These are phyloP conservation scores for Prosopocoilus inquinatus DNA, from an alignment of 2,888 invertebrate species.

Conservation along the genomic window DNA sequence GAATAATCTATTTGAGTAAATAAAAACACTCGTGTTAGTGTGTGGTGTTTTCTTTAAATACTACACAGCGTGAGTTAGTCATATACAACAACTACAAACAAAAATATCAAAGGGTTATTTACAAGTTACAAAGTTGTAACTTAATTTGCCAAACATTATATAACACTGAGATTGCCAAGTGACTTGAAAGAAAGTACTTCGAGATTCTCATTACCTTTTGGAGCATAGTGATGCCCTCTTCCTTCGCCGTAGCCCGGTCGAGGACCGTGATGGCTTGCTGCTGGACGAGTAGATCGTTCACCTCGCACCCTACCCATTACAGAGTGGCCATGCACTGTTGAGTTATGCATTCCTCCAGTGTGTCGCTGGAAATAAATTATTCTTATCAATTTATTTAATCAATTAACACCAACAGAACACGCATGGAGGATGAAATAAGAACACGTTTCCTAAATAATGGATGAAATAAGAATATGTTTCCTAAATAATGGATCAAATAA, in stretches of 20 bases:
- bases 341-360: slow-evolving; percentile 14
- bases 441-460: too few relatives aligned
- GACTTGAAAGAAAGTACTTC: background rate
- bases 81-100: background rate
- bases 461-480: too few relatives aligned
- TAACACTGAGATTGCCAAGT: background rate
- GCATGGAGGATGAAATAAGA: background rate
- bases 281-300: slow-evolving; percentile 45
- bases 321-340: slow-evolving; percentile 14
- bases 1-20: slow-evolving; percentile 39
- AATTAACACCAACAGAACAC: slow-evolving; percentile 38
- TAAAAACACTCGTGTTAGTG: slow-evolving; percentile 4
- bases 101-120: background rate
- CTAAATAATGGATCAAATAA: too few relatives aligned
- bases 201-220: slow-evolving; percentile 58
- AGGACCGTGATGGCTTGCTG: slow-evolving; percentile 57
- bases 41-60: background rate
- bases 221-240: slow-evolving; percentile 69
- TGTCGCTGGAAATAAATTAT: slow-evolving; percentile 9
- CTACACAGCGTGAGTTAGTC: background rate
- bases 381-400: slow-evolving; percentile 17
- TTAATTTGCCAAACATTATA: too few relatives aligned
- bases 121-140: too few relatives aligned
- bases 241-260: slow-evolving; percentile 70
- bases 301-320: slow-evolving; percentile 37